phyloP scores from a whole-genome alignment of 1,140 invertebrate species.

The Drosophila pruinosa region DNA sequence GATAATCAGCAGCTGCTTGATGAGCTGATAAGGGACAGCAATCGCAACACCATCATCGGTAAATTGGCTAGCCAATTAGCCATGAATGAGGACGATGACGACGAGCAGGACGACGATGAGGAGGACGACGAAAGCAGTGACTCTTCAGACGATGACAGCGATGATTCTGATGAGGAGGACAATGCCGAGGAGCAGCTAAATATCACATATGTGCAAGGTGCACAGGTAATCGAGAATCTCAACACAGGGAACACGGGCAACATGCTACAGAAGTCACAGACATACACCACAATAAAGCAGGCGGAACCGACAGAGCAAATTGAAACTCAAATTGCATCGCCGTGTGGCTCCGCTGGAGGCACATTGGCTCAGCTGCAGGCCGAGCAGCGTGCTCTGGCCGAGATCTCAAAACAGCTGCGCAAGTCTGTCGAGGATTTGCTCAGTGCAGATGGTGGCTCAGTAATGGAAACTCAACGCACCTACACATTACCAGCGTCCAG shows the following conservation, averaged over 20 bases:
- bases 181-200: constrained; percentile 63
- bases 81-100: constrained; percentile 60
- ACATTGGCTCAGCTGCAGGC: constrained; percentile 73
- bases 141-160: constrained; percentile 68
- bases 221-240: constrained; percentile 80
- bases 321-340: not conserved
- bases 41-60: constrained; percentile 72
- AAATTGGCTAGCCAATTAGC: constrained; percentile 67
- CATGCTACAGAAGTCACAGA: constrained; percentile 77
- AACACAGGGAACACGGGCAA: constrained; percentile 53
- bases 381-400: constrained; percentile 74
- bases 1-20: constrained; percentile 73
- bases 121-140: constrained; percentile 71
- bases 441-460: constrained; percentile 46
- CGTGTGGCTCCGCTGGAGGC: constrained; percentile 24
- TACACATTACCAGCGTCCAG: constrained; percentile 49
- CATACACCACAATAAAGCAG: constrained; percentile 72
- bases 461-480: constrained; percentile 57
- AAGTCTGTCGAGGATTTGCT: constrained; percentile 78
- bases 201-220: constrained; percentile 70
- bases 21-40: constrained; percentile 75
- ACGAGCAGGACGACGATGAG: constrained; percentile 55
- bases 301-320: constrained; percentile 18
- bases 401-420: constrained; percentile 80
- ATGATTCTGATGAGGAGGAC: constrained; percentile 70